These are phyloP conservation scores for Caenorhabditis panamensis DNA, from an alignment of 2,888 invertebrate genomes.

Conservation along the genomic window DNA sequence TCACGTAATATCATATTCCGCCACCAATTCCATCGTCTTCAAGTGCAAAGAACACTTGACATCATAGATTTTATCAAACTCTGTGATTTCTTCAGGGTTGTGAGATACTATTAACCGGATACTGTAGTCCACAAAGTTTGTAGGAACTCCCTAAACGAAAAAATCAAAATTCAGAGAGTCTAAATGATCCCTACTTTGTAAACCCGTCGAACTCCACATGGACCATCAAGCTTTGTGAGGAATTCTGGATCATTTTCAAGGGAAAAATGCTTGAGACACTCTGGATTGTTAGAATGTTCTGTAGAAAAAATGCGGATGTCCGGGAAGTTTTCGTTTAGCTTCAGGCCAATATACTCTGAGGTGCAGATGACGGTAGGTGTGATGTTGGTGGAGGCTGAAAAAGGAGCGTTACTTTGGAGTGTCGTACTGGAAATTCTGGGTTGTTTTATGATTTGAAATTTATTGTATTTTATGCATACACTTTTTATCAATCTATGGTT, in stretches of 20 bases:
- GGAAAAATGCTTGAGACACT: constrained; percentile 23
- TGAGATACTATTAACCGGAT: constrained; percentile 63
- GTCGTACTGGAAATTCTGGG: too few species aligned
- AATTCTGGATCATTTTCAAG: constrained; percentile 37
- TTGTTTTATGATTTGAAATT: too few species aligned
- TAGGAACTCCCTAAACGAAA: constrained; percentile 46
- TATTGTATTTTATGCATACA: background rate
- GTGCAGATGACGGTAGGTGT: constrained; percentile 52
- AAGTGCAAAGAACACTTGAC: constrained; percentile 60
- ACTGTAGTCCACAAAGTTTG: constrained; percentile 47
- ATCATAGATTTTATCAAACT: constrained; percentile 67
- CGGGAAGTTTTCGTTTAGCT: constrained; percentile 43
- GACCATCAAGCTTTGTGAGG: constrained; percentile 42
- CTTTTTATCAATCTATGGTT: too few species aligned
- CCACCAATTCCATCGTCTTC: constrained; percentile 46
- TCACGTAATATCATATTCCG: constrained; percentile 45
- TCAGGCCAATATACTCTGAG: constrained; percentile 37
- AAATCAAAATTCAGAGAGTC: background rate
- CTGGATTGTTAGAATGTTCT: constrained; percentile 28
- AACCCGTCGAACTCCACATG: constrained; percentile 45
- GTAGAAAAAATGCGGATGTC: constrained; percentile 40
- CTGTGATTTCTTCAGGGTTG: constrained; percentile 50
- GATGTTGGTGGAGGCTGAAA: constrained; percentile 31
- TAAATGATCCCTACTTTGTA: constrained; percentile 34
- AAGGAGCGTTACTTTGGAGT: background rate